Percentiles rank a stretch among this genome's conserved stretches.
Conservation (phyloP, 2,888 invertebrate species). For the Serrognathus titanus region DNA sequence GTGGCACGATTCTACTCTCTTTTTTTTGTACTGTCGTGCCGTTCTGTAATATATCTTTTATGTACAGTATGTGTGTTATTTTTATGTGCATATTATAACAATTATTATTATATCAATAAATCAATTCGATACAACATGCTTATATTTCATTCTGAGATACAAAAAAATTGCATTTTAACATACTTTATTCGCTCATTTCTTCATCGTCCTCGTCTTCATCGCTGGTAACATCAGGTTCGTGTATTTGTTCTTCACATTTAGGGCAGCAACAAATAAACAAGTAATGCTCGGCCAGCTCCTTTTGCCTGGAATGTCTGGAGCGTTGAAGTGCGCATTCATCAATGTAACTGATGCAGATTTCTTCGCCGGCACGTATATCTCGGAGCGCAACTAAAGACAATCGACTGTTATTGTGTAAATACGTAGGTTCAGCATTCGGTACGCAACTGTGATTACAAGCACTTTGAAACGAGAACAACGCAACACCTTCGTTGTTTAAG, state of each 20-base stretch:
- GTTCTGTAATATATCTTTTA: conserved; percentile 16
- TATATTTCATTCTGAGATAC: no score
- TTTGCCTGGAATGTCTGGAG: conserved; percentile 84
- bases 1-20: conserved; percentile 8
- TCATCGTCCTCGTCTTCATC: conserved; percentile 66
- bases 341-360: conserved; percentile 87
- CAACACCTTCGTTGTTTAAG: conserved; percentile 90
- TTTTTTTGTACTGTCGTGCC: conserved; percentile 9
- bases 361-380: conserved; percentile 76
- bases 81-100: conserved; percentile 25
- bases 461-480: conserved; percentile 81
- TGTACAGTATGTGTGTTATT: conserved; percentile 22
- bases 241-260: conserved; percentile 70
- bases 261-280: conserved; percentile 78
- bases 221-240: conserved; percentile 78
- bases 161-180: not conserved
- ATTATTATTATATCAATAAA: conserved; percentile 20
- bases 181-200: conserved; percentile 32
- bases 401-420: conserved; percentile 77
- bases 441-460: conserved; percentile 88
- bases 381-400: conserved; percentile 68
- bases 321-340: conserved; percentile 78
- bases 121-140: not conserved
- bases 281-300: conserved; percentile 74
- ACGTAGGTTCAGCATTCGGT: conserved; percentile 84